Evolutionary conservation across 2,113 vertebrate genomes (phyloP), one percentile per base, ranked within the genome.

Genomic region (Misgurnus mizolepis): DNA sequence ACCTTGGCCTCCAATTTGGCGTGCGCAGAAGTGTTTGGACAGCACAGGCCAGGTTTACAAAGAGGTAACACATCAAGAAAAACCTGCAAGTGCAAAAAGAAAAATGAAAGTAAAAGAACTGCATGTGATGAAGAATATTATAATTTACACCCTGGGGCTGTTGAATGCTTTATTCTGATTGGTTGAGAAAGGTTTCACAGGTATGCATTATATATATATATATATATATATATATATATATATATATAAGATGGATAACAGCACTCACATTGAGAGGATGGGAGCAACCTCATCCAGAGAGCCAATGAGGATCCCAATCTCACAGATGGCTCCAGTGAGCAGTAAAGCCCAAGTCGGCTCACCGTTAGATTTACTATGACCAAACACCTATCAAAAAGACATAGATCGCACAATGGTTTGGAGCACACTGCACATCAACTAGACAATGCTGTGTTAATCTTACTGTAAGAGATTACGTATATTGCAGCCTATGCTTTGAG

Each of bases 21-120:
- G 97, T 96, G 6, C 94, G 90, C 22, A 98, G 86, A 78, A 99
- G 91, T 0, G 97, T 99, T 88, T 99, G 97, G 49, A 98, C 91
- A 0, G 97, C 96, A 70, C 97, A 99, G n/a, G 97, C 97, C 93
- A 99, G 88, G 90, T 99, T 99, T 73, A 99, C 97, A 84, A 98
- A 98, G 87, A 99, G 91, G 84, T 98, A 99, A 85, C 96, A 99
- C 97, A 99, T 99, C 75, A 98, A 94, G 89, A 98, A 99, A 88
- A 98, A 98, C 96, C 96, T 97, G 89, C 61, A 65, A 73, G 27
- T 80, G 14, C 78, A 53, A 56, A 45, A 34, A 17, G 14, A 9
- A 58, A 49, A 7, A 70, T 22, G 3, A 27, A 22, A 18, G 53
- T 1, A 70, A 34, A 3, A 50, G 39, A 53, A 71, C 49, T 39